Evolutionary conservation across 2,797 vertebrate genomes (phyloP), one percentile per base, ranked within the genome.

Genomic region (Xerus rutilus): DNA sequence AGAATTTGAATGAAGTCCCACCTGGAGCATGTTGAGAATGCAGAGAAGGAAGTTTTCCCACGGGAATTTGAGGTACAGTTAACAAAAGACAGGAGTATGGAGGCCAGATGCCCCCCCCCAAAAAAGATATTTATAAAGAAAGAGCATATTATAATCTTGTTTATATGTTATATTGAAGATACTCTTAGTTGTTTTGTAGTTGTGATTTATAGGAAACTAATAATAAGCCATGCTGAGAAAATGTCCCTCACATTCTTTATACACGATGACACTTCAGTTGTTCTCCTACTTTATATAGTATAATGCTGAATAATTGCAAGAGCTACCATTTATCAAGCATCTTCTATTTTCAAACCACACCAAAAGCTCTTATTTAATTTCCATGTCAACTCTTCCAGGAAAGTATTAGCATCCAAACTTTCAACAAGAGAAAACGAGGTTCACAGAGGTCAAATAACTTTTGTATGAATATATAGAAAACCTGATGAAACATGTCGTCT

Each of bases 211-310:
- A 86, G 64, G 15, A 67, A 81, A 67, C 23, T 23, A 88, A 28
- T 62, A 93, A 78, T 86, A 89, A 94, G 14, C 4, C 32, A 15
- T 28, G 21, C 47, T 95, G 78, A 23, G 84, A 86, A 96, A 91
- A 82, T 57, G 32, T 59, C 45, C 57, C 76, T 92, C 67, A 28
- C 7, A 1, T 95, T 89, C 47, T 59, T 76, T 94, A 86, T 17
- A 82, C 1, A 69, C 11, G n/a, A 39, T 77, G 77, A 79, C 72
- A 54, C 30, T 67, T 86, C 49, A 70, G 9, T 21, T 92, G 39
- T 73, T 70, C 54, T 32, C 11, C 91, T 47, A 52, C 23, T 64
- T 89, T 39, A 20, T 57, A 14, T 8, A 77, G 8, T 28, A 0
- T 78, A 78, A 78, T 78, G 78, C 49, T 74, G 39, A 89, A 70